Conservation (phyloP, 2,888 invertebrate genomes). For the Holacanthella duospinosa region DNA sequence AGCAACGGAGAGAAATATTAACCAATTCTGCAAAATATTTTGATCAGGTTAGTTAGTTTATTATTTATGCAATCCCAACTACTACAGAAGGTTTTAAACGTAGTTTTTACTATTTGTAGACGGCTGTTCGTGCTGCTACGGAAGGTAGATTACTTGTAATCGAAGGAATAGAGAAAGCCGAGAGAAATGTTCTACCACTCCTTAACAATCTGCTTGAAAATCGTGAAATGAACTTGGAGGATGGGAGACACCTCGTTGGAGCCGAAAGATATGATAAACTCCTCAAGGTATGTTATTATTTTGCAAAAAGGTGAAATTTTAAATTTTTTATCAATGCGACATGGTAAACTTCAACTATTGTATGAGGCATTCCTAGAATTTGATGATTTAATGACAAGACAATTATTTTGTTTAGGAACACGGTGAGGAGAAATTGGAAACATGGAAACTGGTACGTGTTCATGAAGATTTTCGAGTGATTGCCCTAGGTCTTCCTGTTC, state of each 20-base stretch:
- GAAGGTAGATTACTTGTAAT: slow-evolving; percentile 78
- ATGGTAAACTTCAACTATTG: no score
- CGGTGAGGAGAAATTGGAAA: slow-evolving; percentile 62
- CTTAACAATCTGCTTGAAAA: slow-evolving; percentile 93
- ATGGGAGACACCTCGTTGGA: slow-evolving; percentile 85
- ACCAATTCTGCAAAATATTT: slow-evolving; percentile 79
- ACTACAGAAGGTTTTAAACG: background rate
- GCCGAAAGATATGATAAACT: slow-evolving; percentile 81
- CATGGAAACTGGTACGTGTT: slow-evolving; percentile 82
- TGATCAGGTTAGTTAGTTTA: slow-evolving; percentile 59
- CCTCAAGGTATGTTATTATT: slow-evolving; percentile 52
- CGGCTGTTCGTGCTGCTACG: slow-evolving; percentile 83
- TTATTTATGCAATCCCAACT: background rate
- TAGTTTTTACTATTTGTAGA: slow-evolving; percentile 49
- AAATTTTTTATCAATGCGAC: no score
- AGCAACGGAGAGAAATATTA: slow-evolving; percentile 85
- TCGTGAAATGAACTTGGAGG: slow-evolving; percentile 95
- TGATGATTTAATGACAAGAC: background rate
- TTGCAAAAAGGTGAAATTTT: background rate
- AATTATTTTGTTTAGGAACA: slow-evolving; percentile 56
- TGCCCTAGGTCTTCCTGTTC: slow-evolving; percentile 81
- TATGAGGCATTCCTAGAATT: background rate
- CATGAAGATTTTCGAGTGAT: slow-evolving; percentile 86
- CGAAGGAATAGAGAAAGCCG: slow-evolving; percentile 95
- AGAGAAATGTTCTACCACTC: slow-evolving; percentile 90